Evolutionary conservation across 2,797 vertebrate species (phyloP).

Genomic region (Pampus argenteus): DNA sequence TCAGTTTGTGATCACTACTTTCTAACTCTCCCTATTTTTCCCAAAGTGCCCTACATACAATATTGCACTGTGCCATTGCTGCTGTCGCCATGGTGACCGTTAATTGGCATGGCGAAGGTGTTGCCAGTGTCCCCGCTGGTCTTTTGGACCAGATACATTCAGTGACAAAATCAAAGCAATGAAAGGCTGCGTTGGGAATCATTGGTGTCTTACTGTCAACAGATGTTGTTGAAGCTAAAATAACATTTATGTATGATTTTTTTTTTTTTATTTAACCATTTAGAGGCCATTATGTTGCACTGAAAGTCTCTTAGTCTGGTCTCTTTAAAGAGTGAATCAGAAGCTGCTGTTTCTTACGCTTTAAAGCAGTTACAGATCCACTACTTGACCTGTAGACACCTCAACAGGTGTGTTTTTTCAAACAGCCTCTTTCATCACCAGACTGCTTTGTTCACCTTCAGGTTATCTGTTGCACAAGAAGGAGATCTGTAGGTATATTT

Average conservation of each 20-base stretch:
- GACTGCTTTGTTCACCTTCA: constrained; percentile 23
- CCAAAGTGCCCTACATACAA: constrained; percentile 59
- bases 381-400: neutral
- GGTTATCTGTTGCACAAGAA: constrained; percentile 18
- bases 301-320: neutral
- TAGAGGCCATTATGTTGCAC: neutral
- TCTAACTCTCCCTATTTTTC: constrained; percentile 48
- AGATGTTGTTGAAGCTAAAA: neutral
- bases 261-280: neutral
- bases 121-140: constrained; percentile 58
- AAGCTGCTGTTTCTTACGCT: no score
- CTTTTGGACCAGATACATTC: constrained; percentile 67
- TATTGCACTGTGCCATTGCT: constrained; percentile 57
- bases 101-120: constrained; percentile 60
- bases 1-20: constrained; percentile 22
- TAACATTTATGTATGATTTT: neutral
- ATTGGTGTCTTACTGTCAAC: neutral
- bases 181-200: neutral
- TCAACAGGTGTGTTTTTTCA: no score
- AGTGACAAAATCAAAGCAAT: constrained; percentile 11
- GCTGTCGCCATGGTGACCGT: constrained; percentile 66
- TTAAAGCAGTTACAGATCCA: neutral
- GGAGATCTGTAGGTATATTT: neutral
- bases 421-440: neutral
- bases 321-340: neutral